These are phyloP conservation scores for Ophion slaviceki DNA, from an alignment of 2,888 invertebrate species.

Conservation along the genomic window DNA sequence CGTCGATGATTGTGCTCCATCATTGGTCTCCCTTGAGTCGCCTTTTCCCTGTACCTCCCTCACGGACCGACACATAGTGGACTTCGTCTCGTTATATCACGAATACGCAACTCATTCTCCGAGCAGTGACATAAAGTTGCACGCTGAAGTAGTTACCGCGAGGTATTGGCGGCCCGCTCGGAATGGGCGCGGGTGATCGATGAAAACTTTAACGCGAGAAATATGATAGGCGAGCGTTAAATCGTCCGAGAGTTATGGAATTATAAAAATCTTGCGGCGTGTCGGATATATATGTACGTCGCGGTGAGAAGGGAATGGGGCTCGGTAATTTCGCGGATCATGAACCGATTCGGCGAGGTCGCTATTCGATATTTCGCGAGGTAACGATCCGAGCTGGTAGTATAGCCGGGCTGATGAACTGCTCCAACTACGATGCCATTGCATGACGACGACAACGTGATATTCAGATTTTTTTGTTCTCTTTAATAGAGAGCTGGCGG, in stretches of 20 bases:
- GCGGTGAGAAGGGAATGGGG: not conserved
- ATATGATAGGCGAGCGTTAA: conserved; percentile 67
- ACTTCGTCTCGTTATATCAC: conserved; percentile 12
- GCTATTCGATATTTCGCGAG: conserved; percentile 63
- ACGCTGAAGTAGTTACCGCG: conserved; percentile 27
- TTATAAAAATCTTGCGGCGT: conserved; percentile 68
- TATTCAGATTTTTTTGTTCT: conserved; percentile 27
- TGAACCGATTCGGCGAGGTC: conserved; percentile 60
- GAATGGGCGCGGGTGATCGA: conserved; percentile 26
- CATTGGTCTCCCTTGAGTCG: not conserved
- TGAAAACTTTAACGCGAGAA: conserved; percentile 61
- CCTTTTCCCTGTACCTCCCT: not conserved
- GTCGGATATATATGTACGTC: conserved; percentile 18
- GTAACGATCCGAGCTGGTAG: conserved; percentile 62
- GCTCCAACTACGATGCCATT: conserved; percentile 48
- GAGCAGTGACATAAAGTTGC: conserved; percentile 56
- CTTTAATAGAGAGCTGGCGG: not conserved
- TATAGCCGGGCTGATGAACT: conserved; percentile 55
- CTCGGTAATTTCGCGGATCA: conserved; percentile 71
- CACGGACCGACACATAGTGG: not conserved
- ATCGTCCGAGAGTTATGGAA: conserved; percentile 69
- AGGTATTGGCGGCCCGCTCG: not conserved
- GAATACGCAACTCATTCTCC: conserved; percentile 47
- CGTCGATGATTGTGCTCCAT: conserved; percentile 18
- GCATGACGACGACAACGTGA: conserved; percentile 29